These are phyloP conservation scores for Chironomus striatipennis DNA, from an alignment of 1,140 invertebrate species.

Conservation along the genomic window DNA sequence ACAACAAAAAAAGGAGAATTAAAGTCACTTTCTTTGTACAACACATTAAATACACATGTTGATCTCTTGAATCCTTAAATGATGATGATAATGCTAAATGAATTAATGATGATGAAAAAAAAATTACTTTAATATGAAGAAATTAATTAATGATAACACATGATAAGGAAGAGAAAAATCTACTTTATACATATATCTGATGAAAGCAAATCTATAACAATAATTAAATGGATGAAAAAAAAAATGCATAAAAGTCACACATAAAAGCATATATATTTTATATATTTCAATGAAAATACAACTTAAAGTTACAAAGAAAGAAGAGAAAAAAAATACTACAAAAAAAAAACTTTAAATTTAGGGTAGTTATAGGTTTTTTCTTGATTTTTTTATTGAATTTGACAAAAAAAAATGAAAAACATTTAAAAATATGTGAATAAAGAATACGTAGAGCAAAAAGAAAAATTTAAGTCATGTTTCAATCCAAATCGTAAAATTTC, in stretches of 20 bases:
- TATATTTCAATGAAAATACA: conserved; percentile 6
- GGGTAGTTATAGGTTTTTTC: neutral
- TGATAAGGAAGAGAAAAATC: neutral
- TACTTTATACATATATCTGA: neutral
- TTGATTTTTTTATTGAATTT: conserved; percentile 15
- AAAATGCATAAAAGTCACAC: conserved; percentile 3
- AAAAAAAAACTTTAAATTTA: conserved; percentile 4
- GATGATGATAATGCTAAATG: neutral
- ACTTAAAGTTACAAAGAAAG: conserved; percentile 11
- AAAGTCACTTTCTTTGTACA: neutral
- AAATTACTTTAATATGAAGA: neutral
- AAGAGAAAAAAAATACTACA: neutral
- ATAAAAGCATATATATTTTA: conserved; percentile 12
- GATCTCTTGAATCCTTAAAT: conserved; percentile 1
- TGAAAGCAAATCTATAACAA: conserved; percentile 14
- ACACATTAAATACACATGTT: neutral
- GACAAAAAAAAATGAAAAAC: conserved; percentile 3
- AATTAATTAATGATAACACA: neutral
- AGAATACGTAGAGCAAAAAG: neutral
- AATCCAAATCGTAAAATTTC: too few species aligned
- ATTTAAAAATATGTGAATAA: conserved; percentile 15
- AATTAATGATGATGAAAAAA: neutral
- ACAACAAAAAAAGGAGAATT: neutral
- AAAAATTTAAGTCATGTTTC: too few species aligned
- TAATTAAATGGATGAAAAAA: neutral